phyloP scores from a whole-genome alignment of 2,888 invertebrate species.

The Thymelicus sylvestris region DNA sequence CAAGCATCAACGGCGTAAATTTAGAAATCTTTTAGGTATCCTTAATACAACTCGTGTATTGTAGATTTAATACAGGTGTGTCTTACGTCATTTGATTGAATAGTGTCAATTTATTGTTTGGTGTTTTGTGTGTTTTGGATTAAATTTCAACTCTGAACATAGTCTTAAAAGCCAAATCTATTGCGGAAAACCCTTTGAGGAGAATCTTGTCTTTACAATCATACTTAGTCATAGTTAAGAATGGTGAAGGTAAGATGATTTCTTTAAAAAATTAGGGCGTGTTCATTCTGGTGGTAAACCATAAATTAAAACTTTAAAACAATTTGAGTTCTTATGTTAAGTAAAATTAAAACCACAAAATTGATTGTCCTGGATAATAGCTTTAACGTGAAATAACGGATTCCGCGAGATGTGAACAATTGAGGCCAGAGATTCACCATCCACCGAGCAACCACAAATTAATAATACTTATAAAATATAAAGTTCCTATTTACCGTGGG shows the following conservation, averaged over 20 bases:
- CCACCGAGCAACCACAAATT: constrained; percentile 63
- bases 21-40: constrained; percentile 45
- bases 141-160: too few relatives aligned
- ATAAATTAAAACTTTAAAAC: background rate
- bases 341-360: background rate
- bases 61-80: too few relatives aligned
- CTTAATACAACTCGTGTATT: too few relatives aligned
- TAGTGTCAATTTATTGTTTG: too few relatives aligned
- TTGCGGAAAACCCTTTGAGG: too few relatives aligned
- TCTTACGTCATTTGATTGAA: too few relatives aligned
- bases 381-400: constrained; percentile 56
- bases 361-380: background rate
- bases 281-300: background rate
- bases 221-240: background rate
- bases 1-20: constrained; percentile 51
- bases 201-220: constrained; percentile 40
- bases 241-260: background rate
- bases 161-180: too few relatives aligned
- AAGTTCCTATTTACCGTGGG: constrained; percentile 71
- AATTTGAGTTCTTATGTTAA: background rate
- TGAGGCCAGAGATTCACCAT: constrained; percentile 75
- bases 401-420: constrained; percentile 60
- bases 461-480: constrained; percentile 51
- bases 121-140: too few relatives aligned
- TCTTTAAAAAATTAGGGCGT: constrained; percentile 1